phyloP scores from a whole-genome alignment of 2,797 vertebrate genomes.

The Falco biarmicus region DNA sequence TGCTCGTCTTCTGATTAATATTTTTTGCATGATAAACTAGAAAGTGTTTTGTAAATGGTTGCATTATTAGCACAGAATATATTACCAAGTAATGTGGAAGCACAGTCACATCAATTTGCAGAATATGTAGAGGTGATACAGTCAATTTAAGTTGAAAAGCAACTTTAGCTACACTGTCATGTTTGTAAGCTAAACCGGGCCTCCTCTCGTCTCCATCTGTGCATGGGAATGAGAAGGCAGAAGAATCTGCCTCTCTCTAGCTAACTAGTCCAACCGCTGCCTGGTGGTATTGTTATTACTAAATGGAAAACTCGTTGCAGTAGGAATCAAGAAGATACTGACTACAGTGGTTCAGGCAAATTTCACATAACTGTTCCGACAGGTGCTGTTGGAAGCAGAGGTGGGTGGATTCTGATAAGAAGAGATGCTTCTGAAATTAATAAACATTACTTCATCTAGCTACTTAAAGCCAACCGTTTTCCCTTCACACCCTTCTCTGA shows the following conservation, averaged over 20 bases:
- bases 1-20: not conserved
- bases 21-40: not conserved
- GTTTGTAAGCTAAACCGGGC: not conserved
- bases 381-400: not conserved
- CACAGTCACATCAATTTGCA: not conserved
- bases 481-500: not conserved
- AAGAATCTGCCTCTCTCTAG: conserved; percentile 1
- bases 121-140: not conserved
- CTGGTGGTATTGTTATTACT: not conserved
- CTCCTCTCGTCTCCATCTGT: conserved; percentile 20
- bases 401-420: not conserved
- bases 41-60: not conserved
- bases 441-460: not conserved
- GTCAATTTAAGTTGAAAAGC: not conserved
- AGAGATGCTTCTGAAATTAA: not conserved
- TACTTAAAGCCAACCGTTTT: not conserved
- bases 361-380: not conserved
- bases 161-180: not conserved
- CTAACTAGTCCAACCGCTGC: not conserved
- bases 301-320: not conserved
- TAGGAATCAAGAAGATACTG: not conserved
- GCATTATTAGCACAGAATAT: not conserved
- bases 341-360: not conserved
- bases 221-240: not conserved
- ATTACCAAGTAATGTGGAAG: not conserved